Conservation (phyloP, 1,140 invertebrate genomes). For the Drosophila cardini region DNA sequence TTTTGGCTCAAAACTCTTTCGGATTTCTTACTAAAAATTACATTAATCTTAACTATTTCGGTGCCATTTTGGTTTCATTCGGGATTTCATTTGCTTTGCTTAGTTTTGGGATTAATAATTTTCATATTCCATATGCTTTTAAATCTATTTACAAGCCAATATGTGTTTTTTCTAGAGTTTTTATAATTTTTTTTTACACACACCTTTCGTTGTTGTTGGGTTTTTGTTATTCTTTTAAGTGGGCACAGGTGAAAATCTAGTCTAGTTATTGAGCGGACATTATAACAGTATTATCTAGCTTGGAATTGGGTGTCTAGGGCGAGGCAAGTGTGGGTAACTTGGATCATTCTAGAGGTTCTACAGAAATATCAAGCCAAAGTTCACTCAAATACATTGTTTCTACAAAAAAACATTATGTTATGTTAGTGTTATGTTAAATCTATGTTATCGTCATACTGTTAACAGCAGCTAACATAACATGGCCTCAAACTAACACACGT, state of each 20-base stretch:
- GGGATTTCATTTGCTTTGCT: constrained; percentile 20
- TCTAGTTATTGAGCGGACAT: constrained; percentile 8
- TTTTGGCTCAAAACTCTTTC: constrained; percentile 48
- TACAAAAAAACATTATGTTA: not conserved
- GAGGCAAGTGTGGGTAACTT: constrained; percentile 5
- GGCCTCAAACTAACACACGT: too few species aligned
- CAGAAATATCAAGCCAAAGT: not conserved
- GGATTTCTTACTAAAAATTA: constrained; percentile 56
- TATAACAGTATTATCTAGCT: constrained; percentile 6
- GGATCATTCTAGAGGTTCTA: not conserved
- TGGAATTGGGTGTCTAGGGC: not conserved
- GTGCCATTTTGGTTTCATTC: constrained; percentile 27
- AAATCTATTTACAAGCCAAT: constrained; percentile 78
- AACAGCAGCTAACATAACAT: not conserved
- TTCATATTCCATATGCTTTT: constrained; percentile 64
- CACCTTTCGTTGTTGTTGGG: constrained; percentile 60
- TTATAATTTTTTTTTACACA: constrained; percentile 39
- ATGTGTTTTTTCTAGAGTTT: constrained; percentile 10
- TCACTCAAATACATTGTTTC: not conserved
- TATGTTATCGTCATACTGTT: not conserved
- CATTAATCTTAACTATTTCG: constrained; percentile 36
- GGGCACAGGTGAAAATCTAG: constrained; percentile 27
- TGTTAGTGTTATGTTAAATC: not conserved
- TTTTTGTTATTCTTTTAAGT: constrained; percentile 7
- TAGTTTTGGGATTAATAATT: constrained; percentile 22